phyloP scores from a whole-genome alignment of 1,140 invertebrate genomes.

The Pteromalus puparum region DNA sequence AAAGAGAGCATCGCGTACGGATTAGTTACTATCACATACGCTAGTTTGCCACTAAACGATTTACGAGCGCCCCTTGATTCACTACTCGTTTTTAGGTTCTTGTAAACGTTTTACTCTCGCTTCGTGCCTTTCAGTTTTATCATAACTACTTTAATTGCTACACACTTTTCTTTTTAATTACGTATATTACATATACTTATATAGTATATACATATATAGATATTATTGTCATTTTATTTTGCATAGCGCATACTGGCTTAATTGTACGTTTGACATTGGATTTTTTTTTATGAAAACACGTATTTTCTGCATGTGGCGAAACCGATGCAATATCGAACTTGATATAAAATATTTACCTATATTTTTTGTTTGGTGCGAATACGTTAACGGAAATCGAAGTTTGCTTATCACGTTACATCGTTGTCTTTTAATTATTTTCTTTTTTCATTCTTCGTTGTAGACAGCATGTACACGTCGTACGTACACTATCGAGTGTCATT shows the following conservation, averaged over 20 bases:
- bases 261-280: conserved; percentile 37
- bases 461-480: conserved; percentile 1
- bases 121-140: conserved; percentile 51
- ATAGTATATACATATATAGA: not conserved
- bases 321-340: not conserved
- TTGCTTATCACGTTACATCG: conserved; percentile 15
- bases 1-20: conserved; percentile 57
- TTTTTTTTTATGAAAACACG: conserved; percentile 13
- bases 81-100: conserved; percentile 48
- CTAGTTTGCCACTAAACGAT: conserved; percentile 57
- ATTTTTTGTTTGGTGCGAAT: conserved; percentile 5
- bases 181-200: not conserved
- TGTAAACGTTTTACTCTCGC: conserved; percentile 31
- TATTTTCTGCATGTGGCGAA: conserved; percentile 30
- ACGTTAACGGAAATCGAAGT: conserved; percentile 19
- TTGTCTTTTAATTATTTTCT: conserved; percentile 4
- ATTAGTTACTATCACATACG: conserved; percentile 63
- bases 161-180: conserved; percentile 24
- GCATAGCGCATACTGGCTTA: conserved; percentile 27
- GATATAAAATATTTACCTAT: conserved; percentile 26
- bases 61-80: conserved; percentile 49
- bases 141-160: conserved; percentile 50
- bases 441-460: conserved; percentile 40
- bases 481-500: conserved; percentile 11
- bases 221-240: conserved; percentile 31